Evolutionary conservation across 2,888 invertebrate species (phyloP).

Genomic region (Sesamia inferens): DNA sequence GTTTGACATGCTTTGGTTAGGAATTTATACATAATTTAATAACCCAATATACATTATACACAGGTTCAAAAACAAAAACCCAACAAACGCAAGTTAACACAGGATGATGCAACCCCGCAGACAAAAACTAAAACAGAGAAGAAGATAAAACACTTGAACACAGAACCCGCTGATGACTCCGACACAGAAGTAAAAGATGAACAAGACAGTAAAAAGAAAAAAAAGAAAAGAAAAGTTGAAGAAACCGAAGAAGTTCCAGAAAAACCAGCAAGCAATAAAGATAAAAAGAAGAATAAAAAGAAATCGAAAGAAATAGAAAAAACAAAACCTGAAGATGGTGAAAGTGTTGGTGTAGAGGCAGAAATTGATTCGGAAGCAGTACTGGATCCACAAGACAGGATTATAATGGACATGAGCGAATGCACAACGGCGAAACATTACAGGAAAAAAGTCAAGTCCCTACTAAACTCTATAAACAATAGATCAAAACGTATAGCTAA

Average conservation of each 20-base stretch:
- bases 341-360: constrained; percentile 82
- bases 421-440: constrained; percentile 75
- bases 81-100: constrained; percentile 65
- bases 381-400: constrained; percentile 75
- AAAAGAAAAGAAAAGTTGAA: constrained; percentile 14
- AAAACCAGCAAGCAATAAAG: constrained; percentile 44
- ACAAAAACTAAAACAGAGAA: constrained; percentile 47
- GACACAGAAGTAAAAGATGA: constrained; percentile 15
- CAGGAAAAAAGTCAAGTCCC: constrained; percentile 74
- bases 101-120: constrained; percentile 27
- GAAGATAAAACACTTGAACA: constrained; percentile 25
- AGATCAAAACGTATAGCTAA: constrained; percentile 69
- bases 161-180: constrained; percentile 12
- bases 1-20: not conserved
- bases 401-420: constrained; percentile 77
- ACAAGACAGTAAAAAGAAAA: constrained; percentile 14
- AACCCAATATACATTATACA: constrained; percentile 8
- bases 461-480: constrained; percentile 76
- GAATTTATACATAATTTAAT: not conserved
- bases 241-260: constrained; percentile 35
- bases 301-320: constrained; percentile 45
- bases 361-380: constrained; percentile 77
- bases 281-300: constrained; percentile 54
- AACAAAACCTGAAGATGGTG: constrained; percentile 75
- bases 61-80: constrained; percentile 70